Base-by-base conservation (phyloP, 2,113 vertebrate genomes). In the Pyrgilauda ruficollis region DNA sequence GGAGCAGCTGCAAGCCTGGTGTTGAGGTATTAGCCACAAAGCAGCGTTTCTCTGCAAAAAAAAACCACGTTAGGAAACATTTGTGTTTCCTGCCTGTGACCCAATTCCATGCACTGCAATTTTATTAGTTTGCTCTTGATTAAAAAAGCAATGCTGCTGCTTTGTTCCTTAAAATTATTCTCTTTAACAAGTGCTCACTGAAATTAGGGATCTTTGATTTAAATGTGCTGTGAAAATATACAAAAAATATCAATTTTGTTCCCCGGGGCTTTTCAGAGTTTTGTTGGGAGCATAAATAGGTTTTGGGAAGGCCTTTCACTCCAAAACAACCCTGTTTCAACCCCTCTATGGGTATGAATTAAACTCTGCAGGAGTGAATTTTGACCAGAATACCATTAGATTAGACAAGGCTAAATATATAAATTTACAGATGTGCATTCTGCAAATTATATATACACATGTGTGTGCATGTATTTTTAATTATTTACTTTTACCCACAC, bases 61-160 rank as follows among this genome's bases (percentile, higher is more conserved):
- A 73, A 63, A 61, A 47, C 1, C 4, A 2, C 4, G 33, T 43
- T 7, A 70, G 89, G 56, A 91, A 91, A 59, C 47, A 22, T 62
- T 75, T 39, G 41, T 82, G 18, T 72, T 91, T 89, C 87, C 84
- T 91, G 93, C 33, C 81, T 6, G 23, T 75, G 90, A 94, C 92
- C 87, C 66, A 89, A 0, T 92, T 96, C 72, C 41, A 43, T 1
- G 33, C 4, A 2, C 47, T 0, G 2, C 62, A 58, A 35, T 81
- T 91, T 81, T 53, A 91, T 94, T 67, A 50, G 52, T 22, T 18
- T 43, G 61, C 52, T 86, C 64, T 35, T 24, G 81, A 67, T 67
- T 77, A 86, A 58, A 47, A 80, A 66, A 88, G 59, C 15, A 1
- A 80, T 41, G 24, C 56, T 2, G 39, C 61, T 72, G 66, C 27